Conservation (phyloP, 2,797 vertebrate species). For the Podargus strigoides region DNA sequence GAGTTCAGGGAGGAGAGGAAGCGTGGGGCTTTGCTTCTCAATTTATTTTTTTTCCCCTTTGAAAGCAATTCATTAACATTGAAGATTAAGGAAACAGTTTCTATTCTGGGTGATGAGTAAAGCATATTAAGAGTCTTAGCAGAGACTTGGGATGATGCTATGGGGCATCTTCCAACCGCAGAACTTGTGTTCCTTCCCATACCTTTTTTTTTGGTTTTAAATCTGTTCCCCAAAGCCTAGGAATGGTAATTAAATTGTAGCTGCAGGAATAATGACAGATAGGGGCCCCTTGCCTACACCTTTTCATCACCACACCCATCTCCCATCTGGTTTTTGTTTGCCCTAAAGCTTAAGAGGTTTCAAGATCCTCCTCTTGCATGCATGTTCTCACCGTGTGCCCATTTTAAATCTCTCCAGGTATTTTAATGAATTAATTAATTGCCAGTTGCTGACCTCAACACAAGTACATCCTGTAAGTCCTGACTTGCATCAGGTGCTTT, state of each 20-base stretch:
- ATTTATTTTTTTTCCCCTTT: neutral
- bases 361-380: neutral
- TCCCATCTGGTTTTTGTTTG: constrained; percentile 39
- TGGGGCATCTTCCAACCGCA: neutral
- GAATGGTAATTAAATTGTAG: constrained; percentile 14
- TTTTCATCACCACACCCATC: constrained; percentile 2
- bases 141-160: neutral
- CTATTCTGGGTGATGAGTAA: neutral
- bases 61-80: neutral
- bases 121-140: neutral
- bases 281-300: neutral
- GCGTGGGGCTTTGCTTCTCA: neutral
- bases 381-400: neutral
- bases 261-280: constrained; percentile 27
- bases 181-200: neutral
- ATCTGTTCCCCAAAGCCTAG: neutral
- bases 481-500: constrained; percentile 4
- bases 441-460: neutral
- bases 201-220: neutral
- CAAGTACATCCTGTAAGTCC: constrained; percentile 2
- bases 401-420: constrained; percentile 24
- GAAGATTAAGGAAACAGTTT: neutral
- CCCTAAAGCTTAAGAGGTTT: constrained; percentile 21
- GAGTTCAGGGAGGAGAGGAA: neutral
- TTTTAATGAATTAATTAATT: constrained; percentile 18